A percentile compares a stretch with the other conserved stretches of the same genome.
Evolutionary conservation across 53 echinoderm and acorn worm species (phyloP).

Genomic region (Mesocentrotus franciscanus): DNA sequence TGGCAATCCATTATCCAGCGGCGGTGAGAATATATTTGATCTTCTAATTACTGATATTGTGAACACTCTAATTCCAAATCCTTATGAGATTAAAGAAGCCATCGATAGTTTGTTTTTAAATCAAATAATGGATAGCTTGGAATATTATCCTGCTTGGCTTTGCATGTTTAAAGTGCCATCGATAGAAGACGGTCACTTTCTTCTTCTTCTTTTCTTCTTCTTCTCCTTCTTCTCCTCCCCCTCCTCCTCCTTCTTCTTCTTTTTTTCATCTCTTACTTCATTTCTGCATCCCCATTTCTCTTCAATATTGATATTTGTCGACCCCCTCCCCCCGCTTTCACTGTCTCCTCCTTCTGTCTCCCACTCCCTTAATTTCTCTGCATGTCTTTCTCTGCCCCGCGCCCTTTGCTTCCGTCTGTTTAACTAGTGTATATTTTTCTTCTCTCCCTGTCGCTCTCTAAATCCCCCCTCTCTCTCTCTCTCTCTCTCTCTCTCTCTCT

Average conservation of each 20-base stretch:
- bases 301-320: neutral
- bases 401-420: neutral
- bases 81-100: no score
- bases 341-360: neutral
- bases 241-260: neutral
- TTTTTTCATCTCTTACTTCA: neutral
- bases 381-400: neutral
- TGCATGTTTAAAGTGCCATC: neutral
- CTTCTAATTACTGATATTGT: neutral
- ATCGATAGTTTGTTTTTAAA: neutral
- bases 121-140: neutral
- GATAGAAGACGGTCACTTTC: neutral
- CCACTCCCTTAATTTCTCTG: neutral
- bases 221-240: neutral
- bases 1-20: neutral
- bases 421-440: neutral
- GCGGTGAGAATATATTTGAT: neutral
- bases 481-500: neutral
- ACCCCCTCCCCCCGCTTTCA: neutral
- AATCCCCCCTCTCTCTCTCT: neutral
- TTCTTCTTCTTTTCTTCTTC: neutral
- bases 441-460: neutral
- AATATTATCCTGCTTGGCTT: neutral
- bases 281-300: neutral
- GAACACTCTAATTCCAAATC: neutral